These are phyloP conservation scores for Chymomyza procnemis DNA, from an alignment of 2,888 invertebrate genomes.

Conservation along the genomic window DNA sequence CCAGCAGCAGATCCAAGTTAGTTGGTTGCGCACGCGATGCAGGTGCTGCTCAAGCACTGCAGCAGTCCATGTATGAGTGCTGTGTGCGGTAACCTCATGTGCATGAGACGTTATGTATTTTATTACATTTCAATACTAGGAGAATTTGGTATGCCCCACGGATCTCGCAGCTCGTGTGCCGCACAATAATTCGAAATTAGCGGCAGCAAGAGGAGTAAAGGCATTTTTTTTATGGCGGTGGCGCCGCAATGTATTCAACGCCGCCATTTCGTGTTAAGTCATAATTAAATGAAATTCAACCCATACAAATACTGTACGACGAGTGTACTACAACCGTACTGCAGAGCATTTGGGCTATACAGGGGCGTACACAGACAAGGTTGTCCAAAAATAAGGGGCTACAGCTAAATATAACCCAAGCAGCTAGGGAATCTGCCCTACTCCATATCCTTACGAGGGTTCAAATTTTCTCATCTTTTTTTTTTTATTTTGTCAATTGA, in stretches of 20 bases:
- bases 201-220: not conserved
- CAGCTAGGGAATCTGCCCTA: too few species aligned
- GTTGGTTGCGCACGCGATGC: constrained; percentile 64
- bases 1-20: constrained; percentile 17
- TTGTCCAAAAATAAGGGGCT: too few species aligned
- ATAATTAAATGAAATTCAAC: constrained; percentile 65
- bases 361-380: too few species aligned
- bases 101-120: constrained; percentile 25
- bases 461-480: too few species aligned
- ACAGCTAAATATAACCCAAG: too few species aligned
- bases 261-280: constrained; percentile 62
- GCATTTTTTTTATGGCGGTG: constrained; percentile 15
- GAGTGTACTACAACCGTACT: too few species aligned
- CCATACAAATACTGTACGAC: not conserved
- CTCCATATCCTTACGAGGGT: too few species aligned
- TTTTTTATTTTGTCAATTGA: too few species aligned
- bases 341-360: too few species aligned
- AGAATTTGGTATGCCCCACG: constrained; percentile 46
- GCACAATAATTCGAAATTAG: not conserved
- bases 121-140: constrained; percentile 57
- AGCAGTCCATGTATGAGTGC: not conserved
- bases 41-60: constrained; percentile 24
- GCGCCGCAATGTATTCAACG: constrained; percentile 62
- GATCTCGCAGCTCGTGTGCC: constrained; percentile 3
- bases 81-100: not conserved